These are phyloP conservation scores for Cheilosia vulpina DNA, from an alignment of 2,888 invertebrate species.

Conservation along the genomic window DNA sequence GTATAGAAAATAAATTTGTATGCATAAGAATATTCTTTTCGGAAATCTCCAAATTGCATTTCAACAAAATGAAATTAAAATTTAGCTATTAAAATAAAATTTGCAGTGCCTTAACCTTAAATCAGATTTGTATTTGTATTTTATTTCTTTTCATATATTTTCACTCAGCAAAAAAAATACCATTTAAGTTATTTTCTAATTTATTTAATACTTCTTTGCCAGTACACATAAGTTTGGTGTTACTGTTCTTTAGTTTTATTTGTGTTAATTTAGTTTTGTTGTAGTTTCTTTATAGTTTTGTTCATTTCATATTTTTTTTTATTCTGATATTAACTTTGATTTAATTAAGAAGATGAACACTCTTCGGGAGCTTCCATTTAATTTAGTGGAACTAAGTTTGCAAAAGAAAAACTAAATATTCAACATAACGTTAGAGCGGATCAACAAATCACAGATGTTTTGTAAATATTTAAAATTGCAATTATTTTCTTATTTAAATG, in stretches of 20 bases:
- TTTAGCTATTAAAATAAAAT: slow-evolving; percentile 16
- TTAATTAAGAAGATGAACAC: background rate
- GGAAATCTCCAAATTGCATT: slow-evolving; percentile 34
- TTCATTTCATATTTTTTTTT: slow-evolving; percentile 1
- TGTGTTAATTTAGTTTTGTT: slow-evolving; percentile 35
- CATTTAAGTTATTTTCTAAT: slow-evolving; percentile 32
- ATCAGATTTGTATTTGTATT: slow-evolving; percentile 13
- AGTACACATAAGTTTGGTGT: slow-evolving; percentile 29
- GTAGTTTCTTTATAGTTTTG: slow-evolving; percentile 51
- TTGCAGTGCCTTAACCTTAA: slow-evolving; percentile 68
- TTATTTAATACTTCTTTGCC: slow-evolving; percentile 46
- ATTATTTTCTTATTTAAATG: slow-evolving; percentile 35
- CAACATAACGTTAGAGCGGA: slow-evolving; percentile 6
- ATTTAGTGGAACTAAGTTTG: slow-evolving; percentile 26
- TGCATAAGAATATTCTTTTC: slow-evolving; percentile 13
- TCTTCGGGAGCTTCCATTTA: slow-evolving; percentile 62
- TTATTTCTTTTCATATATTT: slow-evolving; percentile 13
- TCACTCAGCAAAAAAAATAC: background rate
- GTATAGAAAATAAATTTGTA: slow-evolving; percentile 26
- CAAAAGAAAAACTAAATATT: slow-evolving; percentile 15
- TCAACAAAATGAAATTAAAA: slow-evolving; percentile 25
- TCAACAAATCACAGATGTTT: slow-evolving; percentile 16
- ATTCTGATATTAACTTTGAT: slow-evolving; percentile 7
- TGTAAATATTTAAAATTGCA: slow-evolving; percentile 40
- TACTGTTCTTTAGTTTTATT: slow-evolving; percentile 52